These are phyloP conservation scores for Hemicordylus capensis DNA, from an alignment of 2,113 vertebrate species.

Conservation along the genomic window DNA sequence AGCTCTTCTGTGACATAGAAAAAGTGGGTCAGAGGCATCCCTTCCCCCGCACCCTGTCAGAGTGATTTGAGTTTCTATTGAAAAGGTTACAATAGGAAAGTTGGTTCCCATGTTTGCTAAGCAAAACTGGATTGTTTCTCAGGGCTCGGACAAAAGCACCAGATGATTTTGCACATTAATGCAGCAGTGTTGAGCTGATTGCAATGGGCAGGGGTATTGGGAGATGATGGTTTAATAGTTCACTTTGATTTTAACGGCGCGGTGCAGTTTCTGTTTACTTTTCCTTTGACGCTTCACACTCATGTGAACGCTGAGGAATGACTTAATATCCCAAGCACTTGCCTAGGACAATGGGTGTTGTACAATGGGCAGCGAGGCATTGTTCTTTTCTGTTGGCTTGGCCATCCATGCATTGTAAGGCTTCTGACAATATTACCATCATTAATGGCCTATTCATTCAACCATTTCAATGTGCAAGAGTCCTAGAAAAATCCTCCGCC, in stretches of 20 bases:
- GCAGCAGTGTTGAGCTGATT: slow-evolving; percentile 3
- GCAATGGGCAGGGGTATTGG: slow-evolving; percentile 1
- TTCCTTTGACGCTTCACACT: background rate
- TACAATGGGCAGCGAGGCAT: background rate
- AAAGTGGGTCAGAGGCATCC: slow-evolving; percentile 66
- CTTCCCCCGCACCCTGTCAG: slow-evolving; percentile 58
- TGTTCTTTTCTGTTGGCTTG: slow-evolving; percentile 14
- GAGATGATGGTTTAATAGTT: slow-evolving; percentile 47
- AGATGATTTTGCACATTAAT: slow-evolving; percentile 56
- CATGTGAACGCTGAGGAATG: background rate
- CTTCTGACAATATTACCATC: slow-evolving; percentile 9
- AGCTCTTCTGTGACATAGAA: slow-evolving; percentile 20
- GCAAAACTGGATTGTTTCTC: slow-evolving; percentile 60
- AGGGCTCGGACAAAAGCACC: slow-evolving; percentile 48
- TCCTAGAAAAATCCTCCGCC: background rate
- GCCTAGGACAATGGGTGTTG: background rate
- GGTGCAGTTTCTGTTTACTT: slow-evolving; percentile 40
- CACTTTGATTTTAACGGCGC: slow-evolving; percentile 30
- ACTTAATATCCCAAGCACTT: background rate
- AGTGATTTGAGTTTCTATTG: slow-evolving; percentile 68
- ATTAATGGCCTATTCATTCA: slow-evolving; percentile 33
- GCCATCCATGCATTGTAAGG: slow-evolving; percentile 7
- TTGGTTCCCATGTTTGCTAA: slow-evolving; percentile 54
- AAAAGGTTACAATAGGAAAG: slow-evolving; percentile 66
- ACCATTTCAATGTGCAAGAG: background rate